Evolutionary conservation across 92 coral and sea anemone species (phyloP).

Genomic region (Porites cylindrica): DNA sequence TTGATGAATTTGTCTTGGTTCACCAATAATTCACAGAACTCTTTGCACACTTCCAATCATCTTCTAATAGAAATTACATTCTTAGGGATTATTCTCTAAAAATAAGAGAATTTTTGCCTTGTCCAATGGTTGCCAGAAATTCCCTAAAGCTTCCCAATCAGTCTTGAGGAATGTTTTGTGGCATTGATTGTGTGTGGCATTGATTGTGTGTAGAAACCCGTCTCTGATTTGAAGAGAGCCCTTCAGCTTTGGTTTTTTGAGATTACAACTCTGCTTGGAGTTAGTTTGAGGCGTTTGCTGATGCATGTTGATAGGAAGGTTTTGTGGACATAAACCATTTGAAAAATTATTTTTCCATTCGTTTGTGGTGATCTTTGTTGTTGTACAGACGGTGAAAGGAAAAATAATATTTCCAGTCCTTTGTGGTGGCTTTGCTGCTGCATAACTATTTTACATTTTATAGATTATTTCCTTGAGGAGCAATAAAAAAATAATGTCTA

Average conservation of each 20-base stretch:
- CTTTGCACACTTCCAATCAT: slow-evolving; percentile 81
- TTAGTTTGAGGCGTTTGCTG: slow-evolving; percentile 1
- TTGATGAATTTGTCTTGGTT: slow-evolving; percentile 75
- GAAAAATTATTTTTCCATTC: not conserved
- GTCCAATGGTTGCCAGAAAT: slow-evolving; percentile 69
- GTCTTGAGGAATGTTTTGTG: slow-evolving; percentile 36
- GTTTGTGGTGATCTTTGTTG: not conserved
- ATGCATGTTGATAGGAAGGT: not conserved
- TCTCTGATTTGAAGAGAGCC: slow-evolving; percentile 56
- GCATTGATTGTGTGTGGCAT: slow-evolving; percentile 35
- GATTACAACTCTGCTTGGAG: slow-evolving; percentile 23
- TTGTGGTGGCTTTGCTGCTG: too few species aligned
- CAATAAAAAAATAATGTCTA: too few species aligned
- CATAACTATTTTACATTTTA: too few species aligned
- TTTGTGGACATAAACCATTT: not conserved
- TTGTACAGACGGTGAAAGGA: too few species aligned
- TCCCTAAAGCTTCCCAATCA: slow-evolving; percentile 70
- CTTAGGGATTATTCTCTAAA: slow-evolving; percentile 44
- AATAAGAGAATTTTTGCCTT: slow-evolving; percentile 26
- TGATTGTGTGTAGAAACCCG: slow-evolving; percentile 26
- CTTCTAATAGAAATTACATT: slow-evolving; percentile 73
- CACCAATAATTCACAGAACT: slow-evolving; percentile 84
- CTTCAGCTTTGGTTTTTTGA: not conserved
- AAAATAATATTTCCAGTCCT: too few species aligned
- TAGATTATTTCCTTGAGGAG: too few species aligned